Conservation (phyloP, 2,113 vertebrate species). For the Scopus umbretta region DNA sequence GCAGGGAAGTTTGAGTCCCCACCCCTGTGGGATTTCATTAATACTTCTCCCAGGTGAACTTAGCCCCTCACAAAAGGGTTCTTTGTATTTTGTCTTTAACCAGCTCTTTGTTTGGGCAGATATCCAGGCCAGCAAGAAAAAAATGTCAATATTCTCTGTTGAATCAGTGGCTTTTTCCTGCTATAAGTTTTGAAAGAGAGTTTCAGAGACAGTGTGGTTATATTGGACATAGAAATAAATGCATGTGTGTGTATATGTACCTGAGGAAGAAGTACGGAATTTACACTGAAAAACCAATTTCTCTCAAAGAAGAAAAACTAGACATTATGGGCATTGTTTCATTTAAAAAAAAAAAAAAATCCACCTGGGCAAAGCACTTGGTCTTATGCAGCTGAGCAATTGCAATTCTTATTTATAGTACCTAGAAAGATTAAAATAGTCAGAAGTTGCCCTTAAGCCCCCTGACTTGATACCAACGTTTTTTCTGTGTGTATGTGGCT, state of each 20-base stretch:
- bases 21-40: conserved; percentile 67
- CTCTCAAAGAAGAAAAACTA: not conserved
- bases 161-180: conserved; percentile 63
- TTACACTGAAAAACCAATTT: not conserved
- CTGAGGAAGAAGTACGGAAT: not conserved
- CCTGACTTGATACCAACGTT: not conserved
- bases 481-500: not conserved
- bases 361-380: too few species aligned
- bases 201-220: conserved; percentile 24
- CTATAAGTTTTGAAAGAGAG: conserved; percentile 45
- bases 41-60: conserved; percentile 74
- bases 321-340: not conserved
- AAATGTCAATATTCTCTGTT: conserved; percentile 69
- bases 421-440: not conserved
- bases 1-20: conserved; percentile 46
- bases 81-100: conserved; percentile 73
- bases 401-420: not conserved
- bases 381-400: not conserved
- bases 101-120: conserved; percentile 73
- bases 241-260: not conserved
- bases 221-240: not conserved
- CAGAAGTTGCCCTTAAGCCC: not conserved
- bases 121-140: conserved; percentile 62
- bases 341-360: not conserved
- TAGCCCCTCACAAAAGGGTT: conserved; percentile 69